Conservation (phyloP, 2,888 invertebrate species). For the Polyommatus iphigenia region DNA sequence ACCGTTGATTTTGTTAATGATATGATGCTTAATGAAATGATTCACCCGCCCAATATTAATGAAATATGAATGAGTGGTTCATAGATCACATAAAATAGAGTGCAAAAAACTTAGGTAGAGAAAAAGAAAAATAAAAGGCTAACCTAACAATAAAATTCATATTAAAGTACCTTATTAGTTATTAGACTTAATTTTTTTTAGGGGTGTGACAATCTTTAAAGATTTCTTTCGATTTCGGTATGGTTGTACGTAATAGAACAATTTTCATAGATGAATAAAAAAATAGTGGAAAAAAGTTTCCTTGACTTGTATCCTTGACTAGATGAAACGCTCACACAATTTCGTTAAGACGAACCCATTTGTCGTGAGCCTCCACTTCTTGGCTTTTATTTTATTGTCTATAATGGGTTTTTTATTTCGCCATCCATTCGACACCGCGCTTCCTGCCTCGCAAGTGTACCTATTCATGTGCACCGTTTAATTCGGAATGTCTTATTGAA, state of each 20-base stretch:
- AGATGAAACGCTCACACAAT: conserved; percentile 34
- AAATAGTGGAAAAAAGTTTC: too few relatives aligned
- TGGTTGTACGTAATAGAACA: too few relatives aligned
- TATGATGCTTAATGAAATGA: conserved; percentile 22
- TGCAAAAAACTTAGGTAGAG: neutral
- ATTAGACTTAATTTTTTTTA: too few relatives aligned
- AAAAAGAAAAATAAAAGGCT: neutral
- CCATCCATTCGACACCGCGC: conserved; percentile 72
- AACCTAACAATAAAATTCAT: too few relatives aligned
- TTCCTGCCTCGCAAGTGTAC: conserved; percentile 75
- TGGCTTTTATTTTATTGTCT: conserved; percentile 59
- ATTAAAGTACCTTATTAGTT: too few relatives aligned
- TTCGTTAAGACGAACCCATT: conserved; percentile 47
- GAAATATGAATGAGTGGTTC: conserved; percentile 7
- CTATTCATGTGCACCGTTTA: conserved; percentile 56
- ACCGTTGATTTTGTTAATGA: conserved; percentile 30
- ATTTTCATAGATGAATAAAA: too few relatives aligned
- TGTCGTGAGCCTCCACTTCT: conserved; percentile 52
- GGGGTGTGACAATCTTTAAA: too few relatives aligned
- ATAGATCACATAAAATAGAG: neutral
- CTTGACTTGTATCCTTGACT: too few relatives aligned
- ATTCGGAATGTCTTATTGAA: conserved; percentile 60
- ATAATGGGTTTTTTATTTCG: conserved; percentile 53
- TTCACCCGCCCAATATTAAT: neutral
- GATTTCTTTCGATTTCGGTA: too few relatives aligned